Base-by-base conservation (phyloP, 2,888 invertebrate species). In the Sarcophaga carnaria region DNA sequence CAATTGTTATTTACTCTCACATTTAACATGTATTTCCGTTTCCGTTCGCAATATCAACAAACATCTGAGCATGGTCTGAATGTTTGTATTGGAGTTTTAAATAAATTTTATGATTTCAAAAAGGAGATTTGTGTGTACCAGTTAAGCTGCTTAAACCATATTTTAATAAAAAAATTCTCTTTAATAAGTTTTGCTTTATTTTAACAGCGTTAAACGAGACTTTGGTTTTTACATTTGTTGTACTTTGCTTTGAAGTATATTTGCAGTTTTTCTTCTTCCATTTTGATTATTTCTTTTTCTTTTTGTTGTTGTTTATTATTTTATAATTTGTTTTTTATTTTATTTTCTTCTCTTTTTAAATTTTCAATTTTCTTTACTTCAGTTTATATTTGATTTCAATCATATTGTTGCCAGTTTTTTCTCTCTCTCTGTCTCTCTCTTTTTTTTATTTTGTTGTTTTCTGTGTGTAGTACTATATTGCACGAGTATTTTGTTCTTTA, bases 301-400 rank as follows among this genome's bases (percentile, higher is more conserved):
- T 37, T 8, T 37, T 37, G 37, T 37, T 37, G 37, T 86, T 74
- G 70, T 83, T 80, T 80, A 80, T 47, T 71, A 76, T 71, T 79
- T 71, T 64, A 54, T 67, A 66, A 47, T 70, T 74, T 82, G 70
- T 67, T 69, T 27, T 64, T 69, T 62, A 17, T 6, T 64, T 20
- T 59, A 14, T 47, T 82, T 5, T 17, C n/a, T 14, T 59, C 59
- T 59, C 59, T 59, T 14, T 17, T 17, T 37, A 37, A 59, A 37
- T 37, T 37, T 37, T 17, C 59, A 59, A 59, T 47, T 64, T 69
- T 49, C 11, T 54, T 45, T n/a, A 63, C 45, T 59, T 54, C 5
- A 64, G 72, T 80, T 81, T 77, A 71, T 70, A 70, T 83, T 86
- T 81, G 83, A 86, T 86, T 83, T 80, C 74, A 86, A 83, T 83